A percentile compares a stretch with the other conserved stretches of the same genome.
Conservation (phyloP, 2,113 vertebrate species). For the Thamnophis sirtalis region DNA sequence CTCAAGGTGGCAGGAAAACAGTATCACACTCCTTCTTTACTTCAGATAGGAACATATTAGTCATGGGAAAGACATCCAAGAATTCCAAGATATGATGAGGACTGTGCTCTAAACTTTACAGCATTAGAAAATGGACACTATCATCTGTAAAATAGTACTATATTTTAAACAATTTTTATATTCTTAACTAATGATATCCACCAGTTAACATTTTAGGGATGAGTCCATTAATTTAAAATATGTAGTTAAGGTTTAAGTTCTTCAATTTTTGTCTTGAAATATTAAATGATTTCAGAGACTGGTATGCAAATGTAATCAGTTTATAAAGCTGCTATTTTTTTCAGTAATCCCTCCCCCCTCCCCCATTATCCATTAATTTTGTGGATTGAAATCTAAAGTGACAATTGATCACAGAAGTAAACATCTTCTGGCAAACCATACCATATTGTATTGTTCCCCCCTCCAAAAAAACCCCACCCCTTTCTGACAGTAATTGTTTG, state of each 20-base stretch:
- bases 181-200: neutral
- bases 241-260: neutral
- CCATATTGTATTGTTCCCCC: neutral
- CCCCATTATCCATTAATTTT: neutral
- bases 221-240: neutral
- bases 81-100: neutral
- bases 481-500: neutral
- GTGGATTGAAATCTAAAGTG: neutral
- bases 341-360: neutral
- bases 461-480: too few species aligned
- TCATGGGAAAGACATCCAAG: neutral
- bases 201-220: neutral
- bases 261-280: neutral
- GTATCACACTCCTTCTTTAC: neutral
- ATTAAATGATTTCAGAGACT: neutral
- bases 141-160: neutral
- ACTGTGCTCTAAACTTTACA: neutral
- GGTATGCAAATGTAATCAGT: neutral
- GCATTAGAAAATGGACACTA: neutral
- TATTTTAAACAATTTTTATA: neutral
- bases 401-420: neutral
- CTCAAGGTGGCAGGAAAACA: neutral
- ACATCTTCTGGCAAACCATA: neutral
- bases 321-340: neutral
- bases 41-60: neutral